Conservation (phyloP, 2,888 invertebrate genomes). For the Cephus rjabovi region DNA sequence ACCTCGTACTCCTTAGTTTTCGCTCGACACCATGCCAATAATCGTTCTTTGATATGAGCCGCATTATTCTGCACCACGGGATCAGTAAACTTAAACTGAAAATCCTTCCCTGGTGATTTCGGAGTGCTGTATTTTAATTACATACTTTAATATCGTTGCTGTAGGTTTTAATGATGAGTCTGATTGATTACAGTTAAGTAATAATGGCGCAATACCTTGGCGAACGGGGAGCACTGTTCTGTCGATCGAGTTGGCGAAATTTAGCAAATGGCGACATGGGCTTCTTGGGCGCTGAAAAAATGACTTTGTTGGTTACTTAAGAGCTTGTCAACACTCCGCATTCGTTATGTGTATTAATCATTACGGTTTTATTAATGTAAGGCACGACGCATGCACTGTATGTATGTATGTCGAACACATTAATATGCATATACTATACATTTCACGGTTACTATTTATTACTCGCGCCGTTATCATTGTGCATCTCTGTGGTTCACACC, state of each 20-base stretch:
- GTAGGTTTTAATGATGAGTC: too few species aligned
- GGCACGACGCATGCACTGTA: too few species aligned
- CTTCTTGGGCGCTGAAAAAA: constrained; percentile 68
- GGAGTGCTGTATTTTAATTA: constrained; percentile 74
- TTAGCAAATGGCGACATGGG: constrained; percentile 90
- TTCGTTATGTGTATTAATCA: too few species aligned
- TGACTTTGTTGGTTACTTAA: neutral
- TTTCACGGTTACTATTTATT: too few species aligned
- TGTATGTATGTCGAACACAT: too few species aligned
- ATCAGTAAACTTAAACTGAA: constrained; percentile 92
- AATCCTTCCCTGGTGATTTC: constrained; percentile 77
- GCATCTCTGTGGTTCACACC: too few species aligned
- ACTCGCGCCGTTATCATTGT: too few species aligned
- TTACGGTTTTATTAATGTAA: too few species aligned
- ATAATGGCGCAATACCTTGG: constrained; percentile 76
- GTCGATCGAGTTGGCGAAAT: constrained; percentile 91
- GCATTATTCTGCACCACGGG: constrained; percentile 91
- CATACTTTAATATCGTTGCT: too few species aligned
- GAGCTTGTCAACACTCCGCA: too few species aligned
- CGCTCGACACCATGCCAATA: constrained; percentile 97
- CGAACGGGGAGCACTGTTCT: constrained; percentile 79
- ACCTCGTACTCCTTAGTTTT: constrained; percentile 99
- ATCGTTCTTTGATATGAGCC: constrained; percentile 94
- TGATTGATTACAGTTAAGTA: too few species aligned
- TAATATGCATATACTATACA: too few species aligned